Base-by-base conservation (phyloP, 2,888 invertebrate species). In the Gymnosoma rotundatum region DNA sequence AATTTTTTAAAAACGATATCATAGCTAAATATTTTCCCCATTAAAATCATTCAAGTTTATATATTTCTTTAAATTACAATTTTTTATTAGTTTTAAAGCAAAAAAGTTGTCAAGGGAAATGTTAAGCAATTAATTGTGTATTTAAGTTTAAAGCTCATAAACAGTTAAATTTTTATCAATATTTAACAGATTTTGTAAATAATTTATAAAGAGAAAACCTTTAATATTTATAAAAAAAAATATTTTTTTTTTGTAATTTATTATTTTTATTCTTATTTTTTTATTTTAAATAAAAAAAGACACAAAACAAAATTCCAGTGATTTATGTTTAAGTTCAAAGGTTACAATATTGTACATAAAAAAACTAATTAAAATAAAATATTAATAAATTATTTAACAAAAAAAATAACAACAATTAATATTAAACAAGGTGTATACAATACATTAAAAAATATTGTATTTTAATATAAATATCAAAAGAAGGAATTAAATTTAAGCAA, bases 301-400 rank as follows among this genome's bases (percentile, higher is more conserved):
- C 66, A 82, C 86, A 87, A 87, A 52, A 48, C 45, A 48, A 85
- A 88, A 88, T 89, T 89, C 89, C 91, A 90, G 90, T 90, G 91
- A 90, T 90, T 89, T 90, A 88, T 89, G 76, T 83, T 89, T 90
- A 90, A 89, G 90, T 89, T 83, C 86, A 85, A 85, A 25, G 52
- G 58, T 45, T 61, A 38, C 48, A 25, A 45, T 16, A 69, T 42
- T 72, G 25, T 66, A 64, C 52, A 58, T 60, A 79, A 70, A 70
- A 5, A 66, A 58, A 48, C 56, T 25, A 64, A 64, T 25, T 52
- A 48, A 58, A 74, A 45, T 14, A 32, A 32, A 7, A 32, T 32
- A 32, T 32, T 45, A 2, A 63, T 21, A 61, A n/a, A 48, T 48
- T n/a, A 42, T 18, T 16, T 56, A 72, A 64, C 50, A 18, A 60